These are phyloP conservation scores for Tenebrio molitor DNA, from an alignment of 1,140 invertebrate species.

Conservation along the genomic window DNA sequence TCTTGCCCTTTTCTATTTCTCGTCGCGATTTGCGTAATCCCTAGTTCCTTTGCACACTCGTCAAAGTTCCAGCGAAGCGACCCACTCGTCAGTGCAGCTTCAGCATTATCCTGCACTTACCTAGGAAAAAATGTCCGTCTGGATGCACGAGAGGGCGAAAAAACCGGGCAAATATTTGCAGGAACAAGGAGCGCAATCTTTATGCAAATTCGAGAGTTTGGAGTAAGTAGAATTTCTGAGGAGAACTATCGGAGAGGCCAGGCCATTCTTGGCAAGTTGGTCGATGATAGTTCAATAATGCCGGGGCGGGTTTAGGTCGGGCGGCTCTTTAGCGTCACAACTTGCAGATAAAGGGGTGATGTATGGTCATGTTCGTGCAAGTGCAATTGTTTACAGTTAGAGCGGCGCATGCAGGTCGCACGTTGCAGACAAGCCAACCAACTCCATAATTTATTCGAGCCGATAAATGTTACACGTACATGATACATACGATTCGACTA, in stretches of 20 bases:
- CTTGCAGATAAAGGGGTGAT: conserved; percentile 48
- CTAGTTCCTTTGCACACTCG: too few relatives aligned
- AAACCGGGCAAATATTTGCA: conserved; percentile 40
- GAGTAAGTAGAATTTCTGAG: not conserved
- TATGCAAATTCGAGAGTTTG: conserved; percentile 29
- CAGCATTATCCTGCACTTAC: conserved; percentile 17
- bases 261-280: conserved; percentile 27
- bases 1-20: too few relatives aligned
- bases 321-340: conserved; percentile 46
- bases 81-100: conserved; percentile 4
- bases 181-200: conserved; percentile 25
- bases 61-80: too few relatives aligned
- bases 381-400: conserved; percentile 50
- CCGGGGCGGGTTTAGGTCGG: conserved; percentile 42
- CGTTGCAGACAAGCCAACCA: conserved; percentile 41
- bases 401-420: conserved; percentile 29
- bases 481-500: conserved; percentile 14
- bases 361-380: conserved; percentile 51
- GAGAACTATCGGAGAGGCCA: conserved; percentile 1
- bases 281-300: conserved; percentile 51
- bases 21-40: too few relatives aligned
- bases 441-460: conserved; percentile 48
- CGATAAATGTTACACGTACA: conserved; percentile 49
- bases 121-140: conserved; percentile 5
- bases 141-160: conserved; percentile 13